phyloP scores from a whole-genome alignment of 2,797 vertebrate genomes.

The Thaleichthys pacificus region DNA sequence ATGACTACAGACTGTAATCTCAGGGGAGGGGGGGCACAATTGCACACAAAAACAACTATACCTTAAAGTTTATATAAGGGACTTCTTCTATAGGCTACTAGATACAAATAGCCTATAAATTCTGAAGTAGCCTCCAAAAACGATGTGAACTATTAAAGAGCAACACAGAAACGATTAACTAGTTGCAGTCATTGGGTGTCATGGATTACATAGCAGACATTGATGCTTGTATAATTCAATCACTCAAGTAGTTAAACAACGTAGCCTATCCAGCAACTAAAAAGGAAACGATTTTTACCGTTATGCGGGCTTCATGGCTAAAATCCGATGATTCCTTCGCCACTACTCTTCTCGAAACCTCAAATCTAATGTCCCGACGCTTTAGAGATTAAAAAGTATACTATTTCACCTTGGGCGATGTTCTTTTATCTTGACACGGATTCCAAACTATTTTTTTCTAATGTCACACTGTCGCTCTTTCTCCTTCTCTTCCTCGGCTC shows the following conservation, averaged over 20 bases:
- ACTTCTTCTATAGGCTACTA: too few species aligned
- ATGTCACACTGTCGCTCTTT: conserved; percentile 15
- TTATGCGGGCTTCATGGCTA: neutral
- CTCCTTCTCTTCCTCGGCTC: neutral
- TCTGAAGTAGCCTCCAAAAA: too few species aligned
- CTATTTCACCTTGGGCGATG: conserved; percentile 1
- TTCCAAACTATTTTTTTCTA: neutral
- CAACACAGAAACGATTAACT: too few species aligned
- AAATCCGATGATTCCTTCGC: neutral
- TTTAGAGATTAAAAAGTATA: neutral
- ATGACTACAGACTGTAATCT: too few species aligned
- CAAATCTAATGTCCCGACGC: conserved; percentile 1
- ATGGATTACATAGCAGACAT: neutral
- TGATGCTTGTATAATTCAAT: neutral
- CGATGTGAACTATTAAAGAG: too few species aligned
- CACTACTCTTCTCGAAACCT: conserved; percentile 2
- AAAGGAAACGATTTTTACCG: conserved; percentile 1
- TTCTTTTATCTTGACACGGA: conserved; percentile 8
- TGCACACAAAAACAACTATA: too few species aligned
- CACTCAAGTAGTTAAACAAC: neutral
- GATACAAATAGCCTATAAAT: too few species aligned
- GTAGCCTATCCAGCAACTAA: neutral
- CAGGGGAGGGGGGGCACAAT: too few species aligned
- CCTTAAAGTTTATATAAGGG: too few species aligned
- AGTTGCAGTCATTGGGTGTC: too few species aligned